These are phyloP conservation scores for Helarctos malayanus DNA, from an alignment of 2,797 vertebrate genomes.

Conservation along the genomic window DNA sequence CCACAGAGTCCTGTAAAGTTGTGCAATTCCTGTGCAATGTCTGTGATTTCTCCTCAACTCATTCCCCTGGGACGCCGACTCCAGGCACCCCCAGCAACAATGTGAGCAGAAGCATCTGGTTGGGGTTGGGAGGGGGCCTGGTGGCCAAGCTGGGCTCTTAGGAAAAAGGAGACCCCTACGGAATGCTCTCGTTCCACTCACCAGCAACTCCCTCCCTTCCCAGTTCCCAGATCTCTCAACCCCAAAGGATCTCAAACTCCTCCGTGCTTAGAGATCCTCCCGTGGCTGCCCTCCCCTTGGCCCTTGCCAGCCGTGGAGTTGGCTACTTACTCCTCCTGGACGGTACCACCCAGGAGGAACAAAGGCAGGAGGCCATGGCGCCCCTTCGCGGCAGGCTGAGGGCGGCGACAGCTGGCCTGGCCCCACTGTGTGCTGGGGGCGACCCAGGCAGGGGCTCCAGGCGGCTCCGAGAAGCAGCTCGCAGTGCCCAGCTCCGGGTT, in stretches of 20 bases:
- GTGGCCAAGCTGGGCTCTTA: neutral
- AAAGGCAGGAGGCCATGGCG: slow-evolving; percentile 8
- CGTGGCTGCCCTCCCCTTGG: neutral
- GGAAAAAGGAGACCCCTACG: neutral
- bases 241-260: slow-evolving; percentile 1
- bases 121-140: neutral
- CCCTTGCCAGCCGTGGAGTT: neutral
- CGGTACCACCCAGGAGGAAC: slow-evolving; percentile 3
- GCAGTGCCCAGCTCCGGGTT: neutral
- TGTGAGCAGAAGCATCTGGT: neutral
- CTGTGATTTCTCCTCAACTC: neutral
- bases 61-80: neutral
- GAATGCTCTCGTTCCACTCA: neutral
- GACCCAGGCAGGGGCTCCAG: neutral
- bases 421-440: neutral
- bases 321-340: slow-evolving; percentile 32
- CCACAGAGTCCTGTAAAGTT: neutral
- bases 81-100: neutral
- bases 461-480: neutral
- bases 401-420: neutral
- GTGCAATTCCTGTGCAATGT: slow-evolving; percentile 16
- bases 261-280: slow-evolving; percentile 42
- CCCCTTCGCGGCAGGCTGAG: neutral
- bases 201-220: neutral
- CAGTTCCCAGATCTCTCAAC: neutral